Percentiles rank a stretch among this genome's conserved stretches.
These are phyloP conservation scores for Acropora yongei DNA, from an alignment of 64 coral and sea anemone genomes.

Conservation along the genomic window DNA sequence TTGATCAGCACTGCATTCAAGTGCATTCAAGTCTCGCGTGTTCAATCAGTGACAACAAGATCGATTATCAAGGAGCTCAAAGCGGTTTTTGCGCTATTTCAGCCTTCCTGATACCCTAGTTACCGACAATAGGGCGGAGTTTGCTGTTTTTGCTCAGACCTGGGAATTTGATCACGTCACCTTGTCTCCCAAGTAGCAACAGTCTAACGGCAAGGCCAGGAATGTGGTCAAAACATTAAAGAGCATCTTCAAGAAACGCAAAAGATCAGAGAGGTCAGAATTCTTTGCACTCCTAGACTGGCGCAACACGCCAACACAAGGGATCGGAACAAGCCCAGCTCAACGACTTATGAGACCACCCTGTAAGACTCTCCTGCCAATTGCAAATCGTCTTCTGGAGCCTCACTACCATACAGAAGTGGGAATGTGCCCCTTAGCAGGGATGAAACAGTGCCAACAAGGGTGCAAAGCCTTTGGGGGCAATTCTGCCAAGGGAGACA, in stretches of 20 bases:
- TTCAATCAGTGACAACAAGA: constrained; percentile 7
- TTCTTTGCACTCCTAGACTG: constrained; percentile 28
- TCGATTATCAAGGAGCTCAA: constrained; percentile 58
- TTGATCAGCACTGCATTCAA: background rate
- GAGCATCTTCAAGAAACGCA: too few species aligned
- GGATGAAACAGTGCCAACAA: constrained; percentile 42
- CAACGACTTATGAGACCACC: constrained; percentile 38
- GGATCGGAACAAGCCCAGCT: constrained; percentile 52
- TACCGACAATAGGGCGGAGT: constrained; percentile 50
- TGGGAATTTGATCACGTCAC: constrained; percentile 40
- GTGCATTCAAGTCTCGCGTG: constrained; percentile 35
- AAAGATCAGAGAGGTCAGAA: background rate
- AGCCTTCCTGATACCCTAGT: constrained; percentile 48
- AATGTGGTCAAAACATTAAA: background rate
- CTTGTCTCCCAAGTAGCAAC: background rate
- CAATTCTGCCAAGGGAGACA: constrained; percentile 34
- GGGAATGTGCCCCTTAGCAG: constrained; percentile 5
- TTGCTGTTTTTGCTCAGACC: constrained; percentile 14
- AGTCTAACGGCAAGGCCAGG: constrained; percentile 17
- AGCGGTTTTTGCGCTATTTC: constrained; percentile 2
- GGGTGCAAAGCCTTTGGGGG: constrained; percentile 28
- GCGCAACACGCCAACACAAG: constrained; percentile 21
- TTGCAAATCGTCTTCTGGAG: constrained; percentile 38
- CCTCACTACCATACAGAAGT: constrained; percentile 35
- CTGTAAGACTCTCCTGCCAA: constrained; percentile 48